phyloP scores from a whole-genome alignment of 2,888 invertebrate species.

The Philaethria dido region DNA sequence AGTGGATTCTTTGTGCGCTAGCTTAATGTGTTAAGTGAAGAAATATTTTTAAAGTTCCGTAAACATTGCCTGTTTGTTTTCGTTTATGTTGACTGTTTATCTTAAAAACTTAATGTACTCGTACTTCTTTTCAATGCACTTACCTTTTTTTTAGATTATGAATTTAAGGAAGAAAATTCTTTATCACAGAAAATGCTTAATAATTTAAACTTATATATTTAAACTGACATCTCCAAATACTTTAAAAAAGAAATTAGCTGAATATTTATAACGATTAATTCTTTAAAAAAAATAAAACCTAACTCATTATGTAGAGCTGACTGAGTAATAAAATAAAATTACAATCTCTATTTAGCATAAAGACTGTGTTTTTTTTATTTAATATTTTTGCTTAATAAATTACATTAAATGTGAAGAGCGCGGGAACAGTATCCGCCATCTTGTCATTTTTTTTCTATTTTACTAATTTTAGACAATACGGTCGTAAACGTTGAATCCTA shows the following conservation, averaged over 20 bases:
- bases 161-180: too few relatives aligned
- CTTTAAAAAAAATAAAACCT: constrained; percentile 1
- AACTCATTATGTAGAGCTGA: neutral
- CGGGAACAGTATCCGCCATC: too few relatives aligned
- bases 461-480: too few relatives aligned
- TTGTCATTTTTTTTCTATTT: too few relatives aligned
- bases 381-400: too few relatives aligned
- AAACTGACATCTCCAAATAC: neutral
- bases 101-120: neutral
- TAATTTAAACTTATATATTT: too few relatives aligned
- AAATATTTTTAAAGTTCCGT: constrained; percentile 22
- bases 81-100: constrained; percentile 3
- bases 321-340: neutral
- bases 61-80: constrained; percentile 15
- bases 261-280: neutral
- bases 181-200: too few relatives aligned
- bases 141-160: neutral
- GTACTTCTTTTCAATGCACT: neutral
- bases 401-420: too few relatives aligned
- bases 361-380: too few relatives aligned
- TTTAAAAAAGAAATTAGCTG: constrained; percentile 2
- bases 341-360: too few relatives aligned
- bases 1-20: constrained; percentile 16
- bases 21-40: constrained; percentile 11
- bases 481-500: too few relatives aligned